Evolutionary conservation across 2,888 invertebrate genomes (phyloP), one percentile per base, ranked within the genome.

Genomic region (Ferrisia virgata): DNA sequence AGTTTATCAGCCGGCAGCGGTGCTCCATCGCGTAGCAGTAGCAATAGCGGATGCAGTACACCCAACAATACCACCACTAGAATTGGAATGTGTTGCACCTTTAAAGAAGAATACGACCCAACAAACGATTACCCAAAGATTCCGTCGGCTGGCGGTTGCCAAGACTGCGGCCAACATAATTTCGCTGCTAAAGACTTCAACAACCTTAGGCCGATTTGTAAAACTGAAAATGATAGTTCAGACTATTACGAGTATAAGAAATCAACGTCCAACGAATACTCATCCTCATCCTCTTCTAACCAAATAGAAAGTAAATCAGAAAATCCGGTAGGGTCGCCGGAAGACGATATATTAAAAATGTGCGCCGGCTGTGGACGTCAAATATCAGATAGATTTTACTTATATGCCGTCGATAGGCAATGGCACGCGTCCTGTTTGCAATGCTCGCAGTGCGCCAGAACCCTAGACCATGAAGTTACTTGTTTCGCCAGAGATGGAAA

Each of bases 351-450:
- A n/a, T 31, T 91, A 86, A 91, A 92, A 33, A 89, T 91, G 85
- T 97, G 97, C 89, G 96, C 96, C 83, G 97, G 96, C 80, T 97
- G 97, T 89, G 95, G 96, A 15, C 91, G 92, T 85, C 91, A 93
- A 87, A 97, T 97, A 89, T 92, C 92, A 86, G 97, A 97, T 91
- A 91, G 96, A 88, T 97, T 93, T 91, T 97, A 96, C 90, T 92
- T 97, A 87, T 93, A 95, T 88, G 96, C 97, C 28, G 94, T 96
- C 86, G 97, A 97, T 89, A 92, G 95, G 88, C 92, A 95, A 89
- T 98, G 97, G 97, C 97, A 98, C 89, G 94, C 94, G 78, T 92
- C 94, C 85, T 98, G 97, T 88, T 91, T 98, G 43, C 93, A 95
- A 88, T 98, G 97, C 90, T 94, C 93, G 88, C 95, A 96, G 89